Base-by-base conservation (phyloP, 1,140 invertebrate genomes). In the Atta cephalotes region DNA sequence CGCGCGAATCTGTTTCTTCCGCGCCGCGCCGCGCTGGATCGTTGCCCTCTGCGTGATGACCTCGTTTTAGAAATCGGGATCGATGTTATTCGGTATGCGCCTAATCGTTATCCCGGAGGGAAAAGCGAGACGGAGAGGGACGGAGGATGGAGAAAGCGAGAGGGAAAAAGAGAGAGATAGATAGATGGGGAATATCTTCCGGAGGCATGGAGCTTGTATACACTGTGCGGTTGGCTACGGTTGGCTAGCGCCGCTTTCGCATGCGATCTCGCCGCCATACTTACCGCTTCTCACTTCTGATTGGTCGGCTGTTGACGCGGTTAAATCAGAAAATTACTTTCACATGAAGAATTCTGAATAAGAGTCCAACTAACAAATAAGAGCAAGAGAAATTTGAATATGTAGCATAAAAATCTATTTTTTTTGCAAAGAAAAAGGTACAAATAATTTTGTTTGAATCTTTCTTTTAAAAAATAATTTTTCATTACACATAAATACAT, bases 1-100 rank as follows among this genome's bases (percentile, higher is more conserved):
- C 88, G 35, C 58, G 56, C 77, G 71, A 77, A 74, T 87, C 76
- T 81, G 77, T 82, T 86, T 58, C 39, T 1, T 81, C 77, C 87
- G 53, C 51, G 49, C 58, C 56, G 49, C 39, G 21, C 39, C 21
- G 39, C 35, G 53, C 39, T 49, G 79, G 72, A 84, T 74, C 70
- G 80, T 84, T 86, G 74, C 82, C 85, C 85, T 84, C 84, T 86
- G 56, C 62, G 86, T 72, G 74, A 66, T 89, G 89, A 90, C 89
- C 89, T 58, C 89, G 88, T 90, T 90, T 62, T 35, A 80, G 79
- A 90, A 89, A 86, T 89, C 80, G 53, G 74, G 86, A 89, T 89
- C 79, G 88, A 89, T 86, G 79, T 60, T 84, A 90, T 90, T 90
- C 85, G 66, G 85, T 86, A 86, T 87, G 68, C 81, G 81, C 74